Conservation (phyloP, 2,797 vertebrate genomes). For the Gymnocypris eckloni region DNA sequence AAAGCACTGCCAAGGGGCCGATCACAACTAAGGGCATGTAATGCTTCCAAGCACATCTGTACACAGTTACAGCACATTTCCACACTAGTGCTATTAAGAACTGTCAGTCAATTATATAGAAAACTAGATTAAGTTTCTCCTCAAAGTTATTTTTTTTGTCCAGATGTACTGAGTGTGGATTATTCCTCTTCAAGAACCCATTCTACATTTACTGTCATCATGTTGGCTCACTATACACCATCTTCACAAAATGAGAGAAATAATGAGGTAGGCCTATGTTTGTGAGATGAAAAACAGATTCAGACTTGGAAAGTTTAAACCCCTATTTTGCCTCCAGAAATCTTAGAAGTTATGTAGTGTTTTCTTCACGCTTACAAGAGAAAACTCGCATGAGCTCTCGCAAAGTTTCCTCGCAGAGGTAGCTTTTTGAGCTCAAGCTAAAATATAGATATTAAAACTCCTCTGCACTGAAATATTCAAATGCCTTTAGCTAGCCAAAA, state of each 20-base stretch:
- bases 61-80: constrained; percentile 45
- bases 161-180: background rate
- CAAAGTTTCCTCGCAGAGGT: constrained; percentile 26
- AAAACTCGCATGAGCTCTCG: constrained; percentile 33
- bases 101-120: constrained; percentile 24
- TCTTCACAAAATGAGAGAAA: constrained; percentile 26
- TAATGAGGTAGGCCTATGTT: constrained; percentile 33
- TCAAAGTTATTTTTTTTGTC: background rate
- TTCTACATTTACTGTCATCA: background rate
- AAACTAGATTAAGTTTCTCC: constrained; percentile 47
- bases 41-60: constrained; percentile 42
- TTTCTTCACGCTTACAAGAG: background rate
- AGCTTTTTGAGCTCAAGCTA: constrained; percentile 18
- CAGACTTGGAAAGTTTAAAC: background rate
- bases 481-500: constrained; percentile 36
- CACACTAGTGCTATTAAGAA: constrained; percentile 39
- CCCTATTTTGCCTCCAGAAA: constrained; percentile 40
- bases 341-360: constrained; percentile 8
- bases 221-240: background rate
- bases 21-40: constrained; percentile 25
- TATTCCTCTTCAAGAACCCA: constrained; percentile 3
- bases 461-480: constrained; percentile 48
- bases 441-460: constrained; percentile 50
- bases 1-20: constrained; percentile 16
- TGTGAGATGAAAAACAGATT: constrained; percentile 34